Evolutionary conservation across 92 coral and sea anemone genomes (phyloP), one percentile per base, ranked within the genome.

Genomic region (Micromussa lordhowensis): DNA sequence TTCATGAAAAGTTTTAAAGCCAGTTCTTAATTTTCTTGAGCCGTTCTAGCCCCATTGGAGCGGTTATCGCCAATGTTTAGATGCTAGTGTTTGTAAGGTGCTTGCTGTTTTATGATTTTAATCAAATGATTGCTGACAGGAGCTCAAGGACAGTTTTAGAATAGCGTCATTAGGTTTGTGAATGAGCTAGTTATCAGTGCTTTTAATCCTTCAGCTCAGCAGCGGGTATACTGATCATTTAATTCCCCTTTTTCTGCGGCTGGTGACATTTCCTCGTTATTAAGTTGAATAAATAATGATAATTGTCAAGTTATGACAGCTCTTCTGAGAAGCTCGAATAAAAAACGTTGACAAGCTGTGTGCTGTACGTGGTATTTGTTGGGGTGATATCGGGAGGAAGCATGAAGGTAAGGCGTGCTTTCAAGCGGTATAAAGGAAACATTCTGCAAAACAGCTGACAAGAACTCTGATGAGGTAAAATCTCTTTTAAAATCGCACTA

Each of bases 301-400:
- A 63, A 66, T 26, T 66, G 71, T 66, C 71, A 66, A 66, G 71
- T 28, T 66, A 66, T 66, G 71, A 26, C 71, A 66, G 71, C 71
- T 66, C 71, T 26, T n/a, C n/a, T 66, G 34, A 26, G 71, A 28
- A 66, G 71, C 71, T 28, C 29, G 71, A 66, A 66, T 66, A 66
- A 66, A 44, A 66, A 0, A 22, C 8, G 11, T 26, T 66, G 71
- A 66, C 71, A 66, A 9, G 13, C 34, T 1, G 13, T 13, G 32
- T 63, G 30, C 1, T 55, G 51, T 44, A 44, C 51, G 51, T 44
- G 12, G 51, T 7, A 8, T 44, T 44, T 8, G 51, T 44, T 44
- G 51, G 10, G 13, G 13, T 44, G 12, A 44, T 8, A 44, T 44
- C 51, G 51, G 51, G 51, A 13, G 9, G 10, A 1, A 44, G 51